A percentile compares a stretch with the other conserved stretches of the same genome.
phyloP scores from a whole-genome alignment of 64 coral and sea anemone genomes.

The Montipora capricornis region DNA sequence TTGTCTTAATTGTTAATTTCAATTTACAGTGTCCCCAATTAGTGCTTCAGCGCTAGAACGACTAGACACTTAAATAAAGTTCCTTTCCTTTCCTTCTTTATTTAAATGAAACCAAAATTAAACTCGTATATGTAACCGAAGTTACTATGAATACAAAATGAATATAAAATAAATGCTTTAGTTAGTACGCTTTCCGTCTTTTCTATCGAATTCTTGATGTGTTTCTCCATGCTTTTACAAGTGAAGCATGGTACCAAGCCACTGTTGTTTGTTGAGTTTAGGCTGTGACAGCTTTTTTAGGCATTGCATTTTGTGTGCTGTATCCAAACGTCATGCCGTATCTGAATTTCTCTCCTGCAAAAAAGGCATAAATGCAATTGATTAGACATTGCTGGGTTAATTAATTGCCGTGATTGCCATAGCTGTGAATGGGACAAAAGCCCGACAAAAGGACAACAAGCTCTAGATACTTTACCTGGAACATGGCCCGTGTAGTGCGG shows the following conservation, averaged over 20 bases:
- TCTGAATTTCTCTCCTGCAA: slow-evolving; percentile 93
- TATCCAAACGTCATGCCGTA: slow-evolving; percentile 95
- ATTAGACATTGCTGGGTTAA: neutral
- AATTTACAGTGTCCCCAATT: no score
- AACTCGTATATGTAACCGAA: neutral
- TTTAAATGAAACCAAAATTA: slow-evolving; percentile 23
- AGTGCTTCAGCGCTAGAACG: no score
- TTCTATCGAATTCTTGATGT: neutral
- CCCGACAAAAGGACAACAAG: neutral
- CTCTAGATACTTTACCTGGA: slow-evolving; percentile 65
- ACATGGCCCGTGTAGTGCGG: slow-evolving; percentile 99
- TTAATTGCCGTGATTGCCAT: no score
- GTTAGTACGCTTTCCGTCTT: neutral
- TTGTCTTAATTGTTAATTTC: no score
- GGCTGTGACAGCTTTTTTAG: slow-evolving; percentile 64
- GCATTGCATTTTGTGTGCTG: slow-evolving; percentile 84
- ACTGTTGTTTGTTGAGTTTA: neutral
- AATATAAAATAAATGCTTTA: slow-evolving; percentile 32
- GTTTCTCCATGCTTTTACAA: neutral
- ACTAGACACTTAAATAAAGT: no score
- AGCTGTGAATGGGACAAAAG: neutral
- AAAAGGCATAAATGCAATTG: neutral
- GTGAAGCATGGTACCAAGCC: neutral
- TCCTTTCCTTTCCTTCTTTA: neutral
- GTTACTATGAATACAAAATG: no score